Conservation (phyloP, 92 coral and sea anemone genomes). For the Bergia puertoricense region DNA sequence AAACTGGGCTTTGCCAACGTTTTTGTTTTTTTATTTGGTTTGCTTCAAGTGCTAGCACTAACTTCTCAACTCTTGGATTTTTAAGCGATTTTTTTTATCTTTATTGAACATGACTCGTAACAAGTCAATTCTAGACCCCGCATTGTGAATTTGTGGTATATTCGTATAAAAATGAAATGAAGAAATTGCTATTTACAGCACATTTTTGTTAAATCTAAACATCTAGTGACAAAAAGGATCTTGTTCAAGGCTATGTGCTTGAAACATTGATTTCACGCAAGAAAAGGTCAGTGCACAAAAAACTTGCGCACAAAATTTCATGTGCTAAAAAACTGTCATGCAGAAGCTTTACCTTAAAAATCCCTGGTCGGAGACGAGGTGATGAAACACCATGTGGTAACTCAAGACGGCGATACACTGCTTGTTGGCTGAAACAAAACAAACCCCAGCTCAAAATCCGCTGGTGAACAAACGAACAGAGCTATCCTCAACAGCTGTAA, state of each 20-base stretch:
- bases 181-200: too few relatives aligned
- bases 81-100: too few relatives aligned
- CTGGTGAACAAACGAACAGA: not conserved
- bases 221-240: not conserved
- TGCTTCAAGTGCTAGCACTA: too few relatives aligned
- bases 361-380: slow-evolving; percentile 5
- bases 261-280: not conserved
- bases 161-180: too few relatives aligned
- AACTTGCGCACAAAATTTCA: not conserved
- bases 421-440: not conserved
- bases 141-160: too few relatives aligned
- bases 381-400: not conserved
- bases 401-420: not conserved
- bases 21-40: too few relatives aligned
- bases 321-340: not conserved
- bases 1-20: too few relatives aligned
- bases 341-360: slow-evolving; percentile 13
- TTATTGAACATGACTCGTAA: too few relatives aligned
- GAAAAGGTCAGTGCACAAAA: not conserved
- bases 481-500: not conserved
- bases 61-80: too few relatives aligned
- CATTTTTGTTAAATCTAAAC: too few relatives aligned
- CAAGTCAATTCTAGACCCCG: too few relatives aligned
- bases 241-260: not conserved
- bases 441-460: too few relatives aligned